Conservation (phyloP, 2,113 vertebrate species). For the Chiloscyllium plagiosum region DNA sequence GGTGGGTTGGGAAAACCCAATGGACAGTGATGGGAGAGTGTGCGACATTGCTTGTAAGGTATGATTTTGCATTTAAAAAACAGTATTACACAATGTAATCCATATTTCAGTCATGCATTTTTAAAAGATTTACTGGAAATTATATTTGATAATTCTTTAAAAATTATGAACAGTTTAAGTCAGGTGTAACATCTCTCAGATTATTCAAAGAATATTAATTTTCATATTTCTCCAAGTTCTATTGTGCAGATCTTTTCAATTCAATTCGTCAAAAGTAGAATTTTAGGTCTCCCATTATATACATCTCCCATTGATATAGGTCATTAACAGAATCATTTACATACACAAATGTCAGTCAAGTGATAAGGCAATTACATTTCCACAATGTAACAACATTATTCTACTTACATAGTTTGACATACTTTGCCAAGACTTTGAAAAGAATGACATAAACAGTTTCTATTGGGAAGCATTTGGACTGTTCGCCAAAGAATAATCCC, state of each 20-base stretch:
- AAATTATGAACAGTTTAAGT: neutral
- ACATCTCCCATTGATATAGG: neutral
- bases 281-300: neutral
- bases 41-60: too few species aligned
- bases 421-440: constrained; percentile 50
- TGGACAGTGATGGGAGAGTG: too few species aligned
- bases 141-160: neutral
- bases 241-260: neutral
- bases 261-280: neutral
- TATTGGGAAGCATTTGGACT: constrained; percentile 51
- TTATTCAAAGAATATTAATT: neutral
- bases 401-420: constrained; percentile 56
- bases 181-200: neutral
- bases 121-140: neutral
- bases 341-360: neutral
- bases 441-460: constrained; percentile 51
- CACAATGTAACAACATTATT: constrained; percentile 40
- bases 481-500: constrained; percentile 44
- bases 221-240: neutral
- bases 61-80: neutral
- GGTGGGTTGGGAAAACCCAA: too few species aligned
- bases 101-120: neutral
- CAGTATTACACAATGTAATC: neutral
- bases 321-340: neutral
- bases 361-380: neutral